phyloP scores from a whole-genome alignment of 2,113 vertebrate genomes.

The Addax nasomaculatus region DNA sequence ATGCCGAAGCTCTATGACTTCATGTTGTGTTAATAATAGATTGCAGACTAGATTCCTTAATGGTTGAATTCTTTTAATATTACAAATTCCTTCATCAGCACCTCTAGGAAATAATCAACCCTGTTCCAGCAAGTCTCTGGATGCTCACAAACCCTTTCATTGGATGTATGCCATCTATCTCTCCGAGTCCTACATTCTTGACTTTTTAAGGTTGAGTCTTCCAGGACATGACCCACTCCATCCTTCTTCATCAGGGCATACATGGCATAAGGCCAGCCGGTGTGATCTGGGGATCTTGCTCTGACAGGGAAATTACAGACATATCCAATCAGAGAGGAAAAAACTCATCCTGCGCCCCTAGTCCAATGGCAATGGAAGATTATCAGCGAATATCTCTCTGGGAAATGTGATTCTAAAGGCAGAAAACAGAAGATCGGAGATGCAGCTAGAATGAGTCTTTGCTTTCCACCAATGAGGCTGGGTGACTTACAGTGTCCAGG shows the following conservation, averaged over 20 bases:
- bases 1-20: conserved; percentile 18
- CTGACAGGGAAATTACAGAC: background rate
- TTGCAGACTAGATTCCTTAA: conserved; percentile 22
- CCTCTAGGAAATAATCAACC: conserved; percentile 53
- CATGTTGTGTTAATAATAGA: conserved; percentile 12
- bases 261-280: background rate
- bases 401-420: background rate
- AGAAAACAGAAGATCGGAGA: background rate
- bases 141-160: background rate
- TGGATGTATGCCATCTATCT: background rate
- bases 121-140: conserved; percentile 1
- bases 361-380: background rate
- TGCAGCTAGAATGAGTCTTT: background rate
- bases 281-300: background rate
- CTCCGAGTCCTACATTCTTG: background rate
- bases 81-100: conserved; percentile 30
- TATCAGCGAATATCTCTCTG: background rate
- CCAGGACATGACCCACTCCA: background rate
- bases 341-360: background rate
- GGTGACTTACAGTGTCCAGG: background rate
- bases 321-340: background rate
- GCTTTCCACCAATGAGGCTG: background rate
- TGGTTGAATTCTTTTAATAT: conserved; percentile 49
- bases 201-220: conserved; percentile 33
- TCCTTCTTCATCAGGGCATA: background rate